Evolutionary conservation across 2,888 invertebrate species (phyloP).

Genomic region (Agrypnus murinus): DNA sequence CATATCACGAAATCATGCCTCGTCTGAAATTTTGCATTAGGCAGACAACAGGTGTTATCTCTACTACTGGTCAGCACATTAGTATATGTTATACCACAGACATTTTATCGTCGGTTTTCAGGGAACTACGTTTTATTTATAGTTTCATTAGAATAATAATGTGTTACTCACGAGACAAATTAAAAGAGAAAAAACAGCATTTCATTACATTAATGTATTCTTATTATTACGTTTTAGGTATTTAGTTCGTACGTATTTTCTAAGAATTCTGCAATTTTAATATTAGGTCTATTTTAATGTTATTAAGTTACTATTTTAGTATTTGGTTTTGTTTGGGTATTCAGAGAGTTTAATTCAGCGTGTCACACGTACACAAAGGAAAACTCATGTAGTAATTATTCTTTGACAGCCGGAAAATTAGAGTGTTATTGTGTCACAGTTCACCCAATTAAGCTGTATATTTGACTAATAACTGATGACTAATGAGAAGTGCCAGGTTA

Average conservation of each 20-base stretch:
- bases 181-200: constrained; percentile 1
- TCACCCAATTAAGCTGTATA: constrained; percentile 60
- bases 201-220: constrained; percentile 16
- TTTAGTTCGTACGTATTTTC: constrained; percentile 2
- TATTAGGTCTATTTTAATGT: too few relatives aligned
- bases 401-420: constrained; percentile 45
- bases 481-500: constrained; percentile 59
- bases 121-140: constrained; percentile 36
- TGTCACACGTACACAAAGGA: constrained; percentile 29
- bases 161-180: constrained; percentile 23
- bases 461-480: constrained; percentile 60
- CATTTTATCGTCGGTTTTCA: constrained; percentile 36
- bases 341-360: constrained; percentile 20
- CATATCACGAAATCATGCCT: constrained; percentile 24
- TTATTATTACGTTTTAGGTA: constrained; percentile 1
- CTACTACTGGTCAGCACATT: constrained; percentile 38
- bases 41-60: constrained; percentile 46
- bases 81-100: constrained; percentile 39
- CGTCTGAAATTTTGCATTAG: constrained; percentile 41
- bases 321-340: neutral
- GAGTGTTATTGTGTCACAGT: constrained; percentile 47
- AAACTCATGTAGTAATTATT: constrained; percentile 37
- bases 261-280: neutral
- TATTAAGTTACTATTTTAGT: neutral
- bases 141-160: constrained; percentile 32